These are phyloP conservation scores for Paramuricea clavata DNA, from an alignment of 92 coral and sea anemone species.

Conservation along the genomic window DNA sequence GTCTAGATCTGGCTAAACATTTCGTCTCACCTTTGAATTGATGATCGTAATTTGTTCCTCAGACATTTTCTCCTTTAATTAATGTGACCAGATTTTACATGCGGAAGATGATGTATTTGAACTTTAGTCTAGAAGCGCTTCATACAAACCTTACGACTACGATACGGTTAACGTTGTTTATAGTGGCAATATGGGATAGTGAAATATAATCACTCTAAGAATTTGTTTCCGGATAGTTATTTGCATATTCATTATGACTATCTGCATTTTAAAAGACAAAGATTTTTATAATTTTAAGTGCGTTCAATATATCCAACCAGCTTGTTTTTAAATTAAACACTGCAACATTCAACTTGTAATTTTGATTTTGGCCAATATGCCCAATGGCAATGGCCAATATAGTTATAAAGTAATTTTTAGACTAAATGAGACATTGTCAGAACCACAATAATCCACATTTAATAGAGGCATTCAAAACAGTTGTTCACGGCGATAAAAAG, in stretches of 20 bases:
- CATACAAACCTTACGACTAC: neutral
- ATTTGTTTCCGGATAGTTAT: slow-evolving; percentile 9
- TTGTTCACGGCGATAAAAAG: neutral
- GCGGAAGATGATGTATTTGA: neutral
- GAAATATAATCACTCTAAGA: slow-evolving; percentile 5
- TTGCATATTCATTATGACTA: neutral
- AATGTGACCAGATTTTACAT: neutral
- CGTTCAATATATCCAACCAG: neutral
- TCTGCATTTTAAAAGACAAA: neutral
- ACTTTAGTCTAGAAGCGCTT: neutral
- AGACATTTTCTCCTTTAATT: neutral
- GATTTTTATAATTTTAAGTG: neutral
- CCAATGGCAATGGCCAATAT: neutral
- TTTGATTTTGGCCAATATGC: neutral
- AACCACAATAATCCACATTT: too few species aligned
- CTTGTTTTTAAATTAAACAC: slow-evolving; percentile 10
- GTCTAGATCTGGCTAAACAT: too few species aligned
- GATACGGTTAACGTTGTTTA: neutral
- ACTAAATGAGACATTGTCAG: neutral
- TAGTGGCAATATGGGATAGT: neutral
- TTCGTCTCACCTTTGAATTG: slow-evolving; percentile 9
- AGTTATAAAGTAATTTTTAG: neutral
- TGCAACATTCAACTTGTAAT: neutral
- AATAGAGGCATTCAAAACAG: neutral
- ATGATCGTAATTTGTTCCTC: slow-evolving; percentile 8